These are phyloP conservation scores for Bombus difficillimus DNA, from an alignment of 1,140 invertebrate species.

Conservation along the genomic window DNA sequence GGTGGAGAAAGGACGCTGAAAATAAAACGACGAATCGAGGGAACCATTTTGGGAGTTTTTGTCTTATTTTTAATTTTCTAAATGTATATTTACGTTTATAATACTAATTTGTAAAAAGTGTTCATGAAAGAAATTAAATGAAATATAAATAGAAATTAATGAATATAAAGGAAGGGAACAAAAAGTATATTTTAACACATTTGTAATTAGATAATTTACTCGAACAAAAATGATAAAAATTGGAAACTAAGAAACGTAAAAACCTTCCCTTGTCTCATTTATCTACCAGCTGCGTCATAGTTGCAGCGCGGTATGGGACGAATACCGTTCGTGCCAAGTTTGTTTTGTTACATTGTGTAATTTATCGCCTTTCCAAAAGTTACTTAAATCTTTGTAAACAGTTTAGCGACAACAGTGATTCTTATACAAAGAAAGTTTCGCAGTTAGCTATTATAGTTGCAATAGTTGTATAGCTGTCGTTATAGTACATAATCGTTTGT, in stretches of 20 bases:
- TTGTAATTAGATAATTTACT: neutral
- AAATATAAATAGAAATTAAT: too few relatives aligned
- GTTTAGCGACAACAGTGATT: neutral
- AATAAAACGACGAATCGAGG: too few relatives aligned
- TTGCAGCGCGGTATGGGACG: neutral
- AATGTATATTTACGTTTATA: too few relatives aligned
- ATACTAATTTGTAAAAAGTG: too few relatives aligned
- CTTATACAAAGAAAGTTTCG: neutral
- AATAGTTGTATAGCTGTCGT: too few relatives aligned
- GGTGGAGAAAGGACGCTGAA: too few relatives aligned
- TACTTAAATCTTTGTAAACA: neutral
- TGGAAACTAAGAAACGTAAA: neutral
- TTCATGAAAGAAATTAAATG: accelerated
- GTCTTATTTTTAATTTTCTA: too few relatives aligned
- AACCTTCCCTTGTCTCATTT: neutral
- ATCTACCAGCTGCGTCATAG: neutral
- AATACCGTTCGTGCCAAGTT: neutral
- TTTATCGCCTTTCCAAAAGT: neutral
- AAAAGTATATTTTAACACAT: too few relatives aligned
- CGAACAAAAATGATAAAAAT: neutral
- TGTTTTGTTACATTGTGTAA: neutral
- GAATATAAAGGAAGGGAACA: too few relatives aligned
- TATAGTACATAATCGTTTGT: too few relatives aligned
- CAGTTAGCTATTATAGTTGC: neutral
- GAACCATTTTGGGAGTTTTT: too few relatives aligned